Percentiles rank a stretch among this genome's conserved stretches.
These are phyloP conservation scores for Nasonia longicornis DNA, from an alignment of 1,140 invertebrate genomes.

Conservation along the genomic window DNA sequence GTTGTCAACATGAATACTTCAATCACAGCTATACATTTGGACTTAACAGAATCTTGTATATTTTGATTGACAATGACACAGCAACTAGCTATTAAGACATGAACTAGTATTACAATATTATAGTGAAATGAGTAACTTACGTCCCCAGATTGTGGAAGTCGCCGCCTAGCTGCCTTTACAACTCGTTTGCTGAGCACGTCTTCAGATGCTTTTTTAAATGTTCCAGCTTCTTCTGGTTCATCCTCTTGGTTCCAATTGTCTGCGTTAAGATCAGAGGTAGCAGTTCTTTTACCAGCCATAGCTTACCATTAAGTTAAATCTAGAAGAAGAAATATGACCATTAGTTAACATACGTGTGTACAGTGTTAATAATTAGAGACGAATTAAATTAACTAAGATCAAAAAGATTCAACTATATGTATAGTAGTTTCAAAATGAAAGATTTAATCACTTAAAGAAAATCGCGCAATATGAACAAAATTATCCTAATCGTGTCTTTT, in stretches of 20 bases:
- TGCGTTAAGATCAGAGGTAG: constrained; percentile 84
- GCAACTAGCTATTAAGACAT: neutral
- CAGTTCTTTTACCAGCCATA: constrained; percentile 84
- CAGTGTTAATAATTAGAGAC: neutral
- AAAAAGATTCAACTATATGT: no score
- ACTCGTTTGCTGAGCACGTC: constrained; percentile 81
- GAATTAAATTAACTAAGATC: neutral
- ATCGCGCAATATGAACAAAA: no score
- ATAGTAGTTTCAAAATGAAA: no score
- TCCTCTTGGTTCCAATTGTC: constrained; percentile 93
- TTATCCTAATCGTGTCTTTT: no score
- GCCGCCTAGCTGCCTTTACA: constrained; percentile 82
- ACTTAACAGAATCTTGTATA: no score
- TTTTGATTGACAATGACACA: no score
- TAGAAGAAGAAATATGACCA: neutral
- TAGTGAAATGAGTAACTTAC: constrained; percentile 20
- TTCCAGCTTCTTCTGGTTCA: constrained; percentile 81
- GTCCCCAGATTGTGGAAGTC: constrained; percentile 57
- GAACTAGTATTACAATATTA: neutral
- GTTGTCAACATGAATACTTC: no score
- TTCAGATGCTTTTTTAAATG: constrained; percentile 77
- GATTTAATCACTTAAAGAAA: no score
- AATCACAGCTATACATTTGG: no score
- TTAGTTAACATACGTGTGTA: neutral
- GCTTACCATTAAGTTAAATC: constrained; percentile 36